Base-by-base conservation (phyloP, 1,140 invertebrate genomes). In the Nebria ingens region DNA sequence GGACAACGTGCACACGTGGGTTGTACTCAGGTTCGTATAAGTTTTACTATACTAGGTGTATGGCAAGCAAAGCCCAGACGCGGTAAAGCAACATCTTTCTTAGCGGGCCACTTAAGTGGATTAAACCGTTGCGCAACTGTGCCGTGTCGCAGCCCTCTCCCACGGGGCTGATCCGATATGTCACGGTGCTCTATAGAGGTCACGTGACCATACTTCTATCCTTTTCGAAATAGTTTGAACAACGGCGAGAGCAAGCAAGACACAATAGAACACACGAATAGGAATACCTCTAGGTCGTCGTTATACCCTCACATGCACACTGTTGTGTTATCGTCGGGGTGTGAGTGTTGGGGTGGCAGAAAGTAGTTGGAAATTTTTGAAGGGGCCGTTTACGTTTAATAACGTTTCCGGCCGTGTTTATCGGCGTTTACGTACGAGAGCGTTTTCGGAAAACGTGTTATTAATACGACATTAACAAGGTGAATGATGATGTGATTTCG, bases 41-140 rank as follows among this genome's bases (percentile, higher is more conserved):
- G 25, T 34, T 34, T 34, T 34, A 34, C 25, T 34, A 34, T n/a
- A 34, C n/a, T n/a, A n/a, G n/a, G n/a, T n/a, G n/a, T n/a, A n/a
- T n/a, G n/a, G n/a, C n/a, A n/a, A n/a, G n/a, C n/a, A n/a, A n/a
- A n/a, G n/a, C n/a, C n/a, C n/a, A n/a, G n/a, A n/a, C n/a, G n/a
- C n/a, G 25, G 25, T 6, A n/a, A 6, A 54, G 19, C 19, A 15
- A 19, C 38, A 55, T 20, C 38, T 55, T 38, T 38, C 54, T 55
- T 55, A 38, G 42, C 54, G 40, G 34, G 34, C 40, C 38, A 21
- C 54, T 55, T 55, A 55, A 55, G 42, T 55, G 54, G 54, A 55
- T 55, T 55, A 55, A 55, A 55, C 20, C 34, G 54, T 55, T 55
- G 45, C 45, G 54, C 54, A 55, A 55, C 40, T 38, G 34, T 49